Conservation (phyloP, 2,888 invertebrate species). For the Leucania comma region DNA sequence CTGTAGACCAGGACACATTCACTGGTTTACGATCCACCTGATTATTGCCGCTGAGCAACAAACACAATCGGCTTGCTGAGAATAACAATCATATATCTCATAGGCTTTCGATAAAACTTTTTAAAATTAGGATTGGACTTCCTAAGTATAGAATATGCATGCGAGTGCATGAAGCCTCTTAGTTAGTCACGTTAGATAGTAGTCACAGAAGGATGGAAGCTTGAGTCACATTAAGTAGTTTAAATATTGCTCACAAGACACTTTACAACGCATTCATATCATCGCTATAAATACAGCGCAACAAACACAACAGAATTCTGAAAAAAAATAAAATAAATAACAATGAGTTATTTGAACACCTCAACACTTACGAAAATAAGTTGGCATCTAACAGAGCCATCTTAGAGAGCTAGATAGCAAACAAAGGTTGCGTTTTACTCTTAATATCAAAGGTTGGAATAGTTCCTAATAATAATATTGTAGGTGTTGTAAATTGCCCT, state of each 20-base stretch:
- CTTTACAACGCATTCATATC: conserved; percentile 56
- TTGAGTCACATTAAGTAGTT: conserved; percentile 39
- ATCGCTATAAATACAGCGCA: conserved; percentile 10
- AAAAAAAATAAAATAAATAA: conserved; percentile 16
- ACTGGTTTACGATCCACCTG: background rate
- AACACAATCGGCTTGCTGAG: conserved; percentile 1
- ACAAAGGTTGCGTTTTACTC: conserved; percentile 35
- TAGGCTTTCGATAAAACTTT: conserved; percentile 1
- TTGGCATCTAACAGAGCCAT: conserved; percentile 22
- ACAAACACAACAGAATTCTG: conserved; percentile 6
- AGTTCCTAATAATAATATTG: conserved; percentile 40
- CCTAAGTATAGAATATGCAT: background rate
- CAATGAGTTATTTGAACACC: conserved; percentile 21
- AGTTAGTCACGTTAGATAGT: conserved; percentile 17
- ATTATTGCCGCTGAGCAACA: conserved; percentile 11
- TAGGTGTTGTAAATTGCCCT: conserved; percentile 59
- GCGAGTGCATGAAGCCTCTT: background rate
- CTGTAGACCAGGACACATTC: conserved; percentile 27
- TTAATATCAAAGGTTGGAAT: conserved; percentile 47
- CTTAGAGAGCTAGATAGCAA: conserved; percentile 32
- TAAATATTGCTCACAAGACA: conserved; percentile 53
- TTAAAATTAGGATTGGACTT: conserved; percentile 9
- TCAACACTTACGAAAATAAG: conserved; percentile 41
- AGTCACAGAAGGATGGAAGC: conserved; percentile 52
- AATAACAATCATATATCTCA: conserved; percentile 1